phyloP scores from a whole-genome alignment of 2,888 invertebrate genomes.

The Drosophila eohydei region DNA sequence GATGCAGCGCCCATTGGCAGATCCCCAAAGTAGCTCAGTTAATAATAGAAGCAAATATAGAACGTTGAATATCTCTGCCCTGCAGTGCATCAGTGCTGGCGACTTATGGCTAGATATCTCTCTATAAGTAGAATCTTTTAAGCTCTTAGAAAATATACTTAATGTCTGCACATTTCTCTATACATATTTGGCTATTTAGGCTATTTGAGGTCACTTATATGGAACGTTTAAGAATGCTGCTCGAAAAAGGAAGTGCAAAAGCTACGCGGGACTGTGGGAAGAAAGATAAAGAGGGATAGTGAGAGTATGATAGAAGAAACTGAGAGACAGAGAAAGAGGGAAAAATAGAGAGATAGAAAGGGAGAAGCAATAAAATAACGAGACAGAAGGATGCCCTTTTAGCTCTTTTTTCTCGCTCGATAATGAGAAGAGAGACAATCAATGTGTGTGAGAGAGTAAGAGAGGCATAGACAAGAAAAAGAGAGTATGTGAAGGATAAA shows the following conservation, averaged over 20 bases:
- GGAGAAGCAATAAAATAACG: not conserved
- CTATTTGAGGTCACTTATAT: not conserved
- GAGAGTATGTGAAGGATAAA: too few species aligned
- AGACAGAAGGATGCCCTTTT: not conserved
- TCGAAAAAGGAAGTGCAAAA: not conserved
- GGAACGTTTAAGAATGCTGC: not conserved
- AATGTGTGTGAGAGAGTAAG: not conserved
- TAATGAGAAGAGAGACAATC: too few species aligned
- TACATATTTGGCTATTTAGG: not conserved
- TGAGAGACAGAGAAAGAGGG: not conserved
- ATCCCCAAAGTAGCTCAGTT: conserved; percentile 43
- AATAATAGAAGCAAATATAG: conserved; percentile 53
- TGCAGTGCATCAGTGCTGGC: not conserved
- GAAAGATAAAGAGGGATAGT: too few species aligned
- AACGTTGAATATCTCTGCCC: conserved; percentile 9
- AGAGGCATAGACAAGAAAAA: not conserved
- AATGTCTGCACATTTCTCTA: not conserved
- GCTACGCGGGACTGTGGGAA: not conserved
- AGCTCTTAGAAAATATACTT: not conserved
- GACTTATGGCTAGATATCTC: not conserved
- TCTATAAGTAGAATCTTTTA: not conserved
- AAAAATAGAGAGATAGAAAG: not conserved
- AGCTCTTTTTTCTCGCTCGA: too few species aligned
- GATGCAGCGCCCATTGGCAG: conserved; percentile 3
- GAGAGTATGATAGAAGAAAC: not conserved